Conservation (phyloP, 2,888 invertebrate genomes). For the Pegoplata infirma region DNA sequence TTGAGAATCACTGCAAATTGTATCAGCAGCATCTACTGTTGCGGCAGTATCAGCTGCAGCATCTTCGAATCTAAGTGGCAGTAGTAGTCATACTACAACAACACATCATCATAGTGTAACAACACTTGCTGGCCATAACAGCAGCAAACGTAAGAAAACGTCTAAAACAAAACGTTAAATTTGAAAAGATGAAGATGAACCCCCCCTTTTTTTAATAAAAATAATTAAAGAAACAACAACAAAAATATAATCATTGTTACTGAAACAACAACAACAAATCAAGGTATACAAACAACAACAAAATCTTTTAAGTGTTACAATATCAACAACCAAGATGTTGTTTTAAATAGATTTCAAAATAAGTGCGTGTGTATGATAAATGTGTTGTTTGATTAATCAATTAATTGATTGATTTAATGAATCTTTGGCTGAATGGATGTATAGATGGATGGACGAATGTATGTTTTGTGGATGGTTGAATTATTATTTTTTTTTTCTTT, state of each 20-base stretch:
- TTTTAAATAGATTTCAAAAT: conserved; percentile 3
- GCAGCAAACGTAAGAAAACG: conserved; percentile 74
- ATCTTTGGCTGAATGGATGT: conserved; percentile 12
- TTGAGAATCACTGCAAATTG: conserved; percentile 77
- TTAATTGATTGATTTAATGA: not conserved
- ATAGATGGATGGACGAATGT: not conserved
- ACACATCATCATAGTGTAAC: conserved; percentile 63
- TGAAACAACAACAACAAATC: not conserved
- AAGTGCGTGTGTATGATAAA: conserved; percentile 12
- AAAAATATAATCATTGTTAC: not conserved
- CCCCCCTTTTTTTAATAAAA: not conserved
- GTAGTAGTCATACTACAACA: conserved; percentile 58
- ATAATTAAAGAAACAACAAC: not conserved
- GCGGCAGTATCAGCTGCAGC: conserved; percentile 63
- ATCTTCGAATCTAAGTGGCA: conserved; percentile 55
- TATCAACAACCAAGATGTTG: not conserved
- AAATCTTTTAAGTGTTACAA: not conserved
- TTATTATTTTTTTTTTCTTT: conserved; percentile 49
- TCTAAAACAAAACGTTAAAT: conserved; percentile 76
- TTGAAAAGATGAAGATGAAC: not conserved
- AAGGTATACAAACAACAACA: not conserved
- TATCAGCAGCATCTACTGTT: conserved; percentile 61
- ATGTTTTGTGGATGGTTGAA: conserved; percentile 44
- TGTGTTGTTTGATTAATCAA: conserved; percentile 10
- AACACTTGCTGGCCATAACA: conserved; percentile 54